Conservation (phyloP, 2,113 vertebrate genomes). For the Tursiops truncatus region DNA sequence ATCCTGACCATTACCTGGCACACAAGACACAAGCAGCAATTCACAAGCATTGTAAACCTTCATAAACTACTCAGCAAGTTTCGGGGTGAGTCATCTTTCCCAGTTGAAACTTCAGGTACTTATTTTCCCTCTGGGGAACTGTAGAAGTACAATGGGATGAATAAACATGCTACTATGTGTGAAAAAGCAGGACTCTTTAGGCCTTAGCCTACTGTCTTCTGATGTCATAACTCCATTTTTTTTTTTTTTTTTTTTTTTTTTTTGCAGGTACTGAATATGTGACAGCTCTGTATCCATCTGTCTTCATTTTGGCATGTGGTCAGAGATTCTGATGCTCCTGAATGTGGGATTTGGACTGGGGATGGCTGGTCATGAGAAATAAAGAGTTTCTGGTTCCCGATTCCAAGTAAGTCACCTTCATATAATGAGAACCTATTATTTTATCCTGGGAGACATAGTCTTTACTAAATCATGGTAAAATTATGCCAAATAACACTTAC, state of each 20-base stretch:
- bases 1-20: neutral
- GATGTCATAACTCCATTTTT: neutral
- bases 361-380: neutral
- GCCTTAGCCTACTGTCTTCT: neutral
- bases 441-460: neutral
- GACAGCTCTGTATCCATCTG: neutral
- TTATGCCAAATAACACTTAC: neutral
- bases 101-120: neutral
- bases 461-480: constrained; percentile 26
- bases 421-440: neutral
- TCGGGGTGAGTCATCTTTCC: neutral
- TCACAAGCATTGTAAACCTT: neutral
- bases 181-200: neutral
- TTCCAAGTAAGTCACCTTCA: neutral
- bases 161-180: neutral
- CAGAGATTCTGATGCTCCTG: neutral
- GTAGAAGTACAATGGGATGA: neutral
- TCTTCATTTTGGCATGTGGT: neutral
- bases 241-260: neutral
- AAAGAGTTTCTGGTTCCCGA: neutral
- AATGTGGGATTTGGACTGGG: neutral
- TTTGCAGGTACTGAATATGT: neutral
- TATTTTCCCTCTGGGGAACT: neutral
- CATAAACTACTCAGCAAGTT: neutral
- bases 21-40: neutral